phyloP scores from a whole-genome alignment of 2,888 invertebrate genomes.

The Resseliella maxima region DNA sequence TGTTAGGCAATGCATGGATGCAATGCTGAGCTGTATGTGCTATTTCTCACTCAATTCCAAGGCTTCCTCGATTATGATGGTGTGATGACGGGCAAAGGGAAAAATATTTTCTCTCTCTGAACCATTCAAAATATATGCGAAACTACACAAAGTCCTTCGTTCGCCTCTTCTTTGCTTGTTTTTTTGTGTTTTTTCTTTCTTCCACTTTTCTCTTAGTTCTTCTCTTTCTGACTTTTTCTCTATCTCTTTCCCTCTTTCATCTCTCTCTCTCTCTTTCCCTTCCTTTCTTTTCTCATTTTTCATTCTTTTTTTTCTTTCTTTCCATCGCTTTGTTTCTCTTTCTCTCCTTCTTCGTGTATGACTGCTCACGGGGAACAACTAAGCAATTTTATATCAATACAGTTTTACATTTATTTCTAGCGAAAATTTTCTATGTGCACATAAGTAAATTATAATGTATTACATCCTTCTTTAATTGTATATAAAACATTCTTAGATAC shows the following conservation, averaged over 20 bases:
- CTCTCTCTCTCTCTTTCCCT: background rate
- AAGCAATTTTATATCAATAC: background rate
- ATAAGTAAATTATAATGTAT: slow-evolving; percentile 29
- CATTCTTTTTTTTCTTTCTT: background rate
- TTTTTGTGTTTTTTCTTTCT: background rate
- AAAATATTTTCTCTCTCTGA: background rate
- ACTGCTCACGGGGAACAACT: background rate
- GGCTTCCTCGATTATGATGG: background rate
- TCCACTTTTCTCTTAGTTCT: background rate
- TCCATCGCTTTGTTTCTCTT: no score
- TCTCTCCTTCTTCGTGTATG: background rate
- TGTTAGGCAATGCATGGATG: background rate
- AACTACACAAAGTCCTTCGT: background rate
- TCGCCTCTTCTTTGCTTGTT: background rate
- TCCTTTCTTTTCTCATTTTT: background rate
- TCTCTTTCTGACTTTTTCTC: background rate
- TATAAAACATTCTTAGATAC: slow-evolving; percentile 44
- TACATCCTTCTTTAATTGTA: slow-evolving; percentile 10
- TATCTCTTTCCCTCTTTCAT: background rate
- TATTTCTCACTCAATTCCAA: background rate
- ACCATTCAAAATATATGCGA: slow-evolving; percentile 32
- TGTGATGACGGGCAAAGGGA: slow-evolving; percentile 8
- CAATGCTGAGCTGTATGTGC: background rate
- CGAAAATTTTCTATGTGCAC: slow-evolving; percentile 8
- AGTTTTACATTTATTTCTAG: background rate